Evolutionary conservation across 2,888 invertebrate genomes (phyloP).

Genomic region (Cryptocheilus praepositus): DNA sequence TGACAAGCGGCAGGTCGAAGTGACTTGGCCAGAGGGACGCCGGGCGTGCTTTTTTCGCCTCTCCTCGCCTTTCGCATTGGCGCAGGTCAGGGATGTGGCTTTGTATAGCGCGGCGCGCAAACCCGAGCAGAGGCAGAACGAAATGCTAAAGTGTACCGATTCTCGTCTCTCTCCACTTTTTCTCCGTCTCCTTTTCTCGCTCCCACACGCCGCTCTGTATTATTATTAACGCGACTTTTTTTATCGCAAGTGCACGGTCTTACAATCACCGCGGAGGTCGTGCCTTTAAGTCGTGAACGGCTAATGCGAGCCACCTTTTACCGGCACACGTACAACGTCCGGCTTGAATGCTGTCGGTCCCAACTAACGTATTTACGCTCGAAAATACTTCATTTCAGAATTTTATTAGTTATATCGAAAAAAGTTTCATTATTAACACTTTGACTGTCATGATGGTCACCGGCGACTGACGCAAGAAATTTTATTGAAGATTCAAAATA

Average conservation of each 20-base stretch:
- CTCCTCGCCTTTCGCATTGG: conserved; percentile 13
- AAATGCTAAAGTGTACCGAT: too few relatives aligned
- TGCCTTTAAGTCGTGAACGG: conserved; percentile 22
- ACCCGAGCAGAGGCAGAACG: too few relatives aligned
- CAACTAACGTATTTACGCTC: too few relatives aligned
- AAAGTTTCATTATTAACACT: too few relatives aligned
- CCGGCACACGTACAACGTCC: conserved; percentile 3
- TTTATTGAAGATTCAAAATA: too few relatives aligned
- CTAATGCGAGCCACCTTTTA: conserved; percentile 37
- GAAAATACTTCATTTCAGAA: too few relatives aligned
- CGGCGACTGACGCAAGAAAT: too few relatives aligned
- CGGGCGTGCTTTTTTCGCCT: not conserved
- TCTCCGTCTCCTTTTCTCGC: not conserved
- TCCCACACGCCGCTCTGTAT: not conserved
- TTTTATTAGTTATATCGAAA: too few relatives aligned
- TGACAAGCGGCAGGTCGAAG: too few relatives aligned
- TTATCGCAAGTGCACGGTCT: conserved; percentile 10
- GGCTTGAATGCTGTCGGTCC: too few relatives aligned
- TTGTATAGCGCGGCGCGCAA: too few relatives aligned
- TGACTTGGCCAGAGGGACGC: not conserved
- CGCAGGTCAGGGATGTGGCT: conserved; percentile 16
- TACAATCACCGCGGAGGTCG: conserved; percentile 34
- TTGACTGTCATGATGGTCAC: too few relatives aligned
- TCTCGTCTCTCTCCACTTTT: not conserved
- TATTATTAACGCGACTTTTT: conserved; percentile 7